phyloP scores from a whole-genome alignment of 2,888 invertebrate genomes.

The Vesta saturnalis region DNA sequence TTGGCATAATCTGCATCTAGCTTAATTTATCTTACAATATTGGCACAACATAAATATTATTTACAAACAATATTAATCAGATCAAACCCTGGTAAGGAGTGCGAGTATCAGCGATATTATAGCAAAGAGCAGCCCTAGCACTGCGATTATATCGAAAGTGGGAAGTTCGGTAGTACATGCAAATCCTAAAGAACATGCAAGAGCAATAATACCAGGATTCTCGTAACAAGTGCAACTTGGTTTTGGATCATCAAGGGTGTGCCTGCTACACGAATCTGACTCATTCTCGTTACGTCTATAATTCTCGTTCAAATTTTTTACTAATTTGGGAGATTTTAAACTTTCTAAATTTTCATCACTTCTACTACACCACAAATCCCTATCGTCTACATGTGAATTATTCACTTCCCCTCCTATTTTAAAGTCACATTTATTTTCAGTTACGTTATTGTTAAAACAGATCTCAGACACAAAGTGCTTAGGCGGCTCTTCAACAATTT shows the following conservation, averaged over 20 bases:
- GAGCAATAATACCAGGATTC: constrained; percentile 72
- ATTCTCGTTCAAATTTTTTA: constrained; percentile 46
- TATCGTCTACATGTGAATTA: not conserved
- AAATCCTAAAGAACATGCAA: constrained; percentile 81
- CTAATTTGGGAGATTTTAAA: constrained; percentile 58
- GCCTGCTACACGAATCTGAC: constrained; percentile 30
- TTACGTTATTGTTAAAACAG: not conserved
- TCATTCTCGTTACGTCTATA: constrained; percentile 4
- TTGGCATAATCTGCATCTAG: constrained; percentile 33
- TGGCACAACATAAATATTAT: constrained; percentile 35
- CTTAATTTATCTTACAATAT: constrained; percentile 24
- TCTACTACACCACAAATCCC: constrained; percentile 3
- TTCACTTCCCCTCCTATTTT: constrained; percentile 4
- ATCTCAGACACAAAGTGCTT: not conserved
- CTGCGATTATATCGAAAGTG: constrained; percentile 77
- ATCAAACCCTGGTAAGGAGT: constrained; percentile 65
- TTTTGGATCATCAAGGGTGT: constrained; percentile 43
- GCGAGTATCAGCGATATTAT: constrained; percentile 77
- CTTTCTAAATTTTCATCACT: constrained; percentile 37
- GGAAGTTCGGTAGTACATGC: constrained; percentile 76
- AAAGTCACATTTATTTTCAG: not conserved
- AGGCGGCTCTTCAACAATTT: not conserved
- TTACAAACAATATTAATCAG: constrained; percentile 29
- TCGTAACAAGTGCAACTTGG: constrained; percentile 65
- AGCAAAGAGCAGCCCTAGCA: constrained; percentile 79